Percentiles rank a stretch among this genome's conserved stretches.
Evolutionary conservation across 1,140 invertebrate genomes (phyloP).

Genomic region (Trypoxylus dichotomus): DNA sequence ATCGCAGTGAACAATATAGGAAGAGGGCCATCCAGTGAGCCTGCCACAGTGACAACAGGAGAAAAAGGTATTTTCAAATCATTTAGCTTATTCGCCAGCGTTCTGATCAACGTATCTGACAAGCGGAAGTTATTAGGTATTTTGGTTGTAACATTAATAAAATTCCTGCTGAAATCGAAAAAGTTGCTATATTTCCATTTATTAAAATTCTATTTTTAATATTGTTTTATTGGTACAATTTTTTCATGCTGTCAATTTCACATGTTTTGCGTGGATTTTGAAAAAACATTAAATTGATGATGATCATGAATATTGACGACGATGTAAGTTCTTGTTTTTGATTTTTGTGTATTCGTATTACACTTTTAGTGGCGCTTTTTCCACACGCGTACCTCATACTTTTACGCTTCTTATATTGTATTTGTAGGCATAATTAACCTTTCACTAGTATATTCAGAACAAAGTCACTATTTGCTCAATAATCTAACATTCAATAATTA

Average conservation of each 20-base stretch:
- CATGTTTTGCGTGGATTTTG: conserved; percentile 35
- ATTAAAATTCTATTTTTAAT: background rate
- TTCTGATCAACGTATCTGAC: background rate
- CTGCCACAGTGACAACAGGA: conserved; percentile 89
- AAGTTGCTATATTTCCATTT: background rate
- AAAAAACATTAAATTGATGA: conserved; percentile 21
- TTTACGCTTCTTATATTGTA: conserved; percentile 10
- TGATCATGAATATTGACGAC: conserved; percentile 18
- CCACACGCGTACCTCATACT: conserved; percentile 34
- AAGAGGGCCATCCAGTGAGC: conserved; percentile 80
- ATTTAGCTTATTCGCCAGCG: background rate
- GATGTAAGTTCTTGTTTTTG: conserved; percentile 45
- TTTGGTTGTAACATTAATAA: background rate
- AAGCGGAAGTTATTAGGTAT: background rate
- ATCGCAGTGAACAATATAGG: conserved; percentile 94
- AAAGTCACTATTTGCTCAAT: too few relatives aligned
- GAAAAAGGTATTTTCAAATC: conserved; percentile 77
- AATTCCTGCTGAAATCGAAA: background rate
- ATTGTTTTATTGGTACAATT: background rate
- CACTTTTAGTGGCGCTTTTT: conserved; percentile 42
- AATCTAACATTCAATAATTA: too few relatives aligned
- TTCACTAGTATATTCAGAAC: background rate
- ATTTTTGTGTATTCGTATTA: conserved; percentile 42
- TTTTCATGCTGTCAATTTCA: conserved; percentile 22
- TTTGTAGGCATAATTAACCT: conserved; percentile 16